phyloP scores from a whole-genome alignment of 2,113 vertebrate genomes.

The Helogale parvula region DNA sequence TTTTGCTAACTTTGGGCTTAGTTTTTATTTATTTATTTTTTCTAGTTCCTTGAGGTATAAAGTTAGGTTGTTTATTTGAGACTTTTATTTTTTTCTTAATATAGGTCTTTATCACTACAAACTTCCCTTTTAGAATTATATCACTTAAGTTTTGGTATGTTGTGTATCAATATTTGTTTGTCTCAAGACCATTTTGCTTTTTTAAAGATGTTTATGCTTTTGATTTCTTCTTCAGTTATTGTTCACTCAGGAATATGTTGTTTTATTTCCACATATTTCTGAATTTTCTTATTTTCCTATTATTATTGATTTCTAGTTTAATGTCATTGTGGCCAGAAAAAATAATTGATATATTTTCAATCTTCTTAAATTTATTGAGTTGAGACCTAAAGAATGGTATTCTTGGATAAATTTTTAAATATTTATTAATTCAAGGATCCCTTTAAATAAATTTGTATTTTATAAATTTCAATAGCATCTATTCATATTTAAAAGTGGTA shows the following conservation, averaged over 20 bases:
- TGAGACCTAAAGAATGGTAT: too few relatives aligned
- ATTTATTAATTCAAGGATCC: too few relatives aligned
- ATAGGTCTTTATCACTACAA: background rate
- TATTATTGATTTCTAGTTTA: background rate
- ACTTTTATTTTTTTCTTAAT: background rate
- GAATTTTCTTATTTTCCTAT: too few relatives aligned
- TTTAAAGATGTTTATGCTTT: background rate
- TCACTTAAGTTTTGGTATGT: background rate
- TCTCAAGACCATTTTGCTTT: background rate
- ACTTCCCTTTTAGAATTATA: background rate
- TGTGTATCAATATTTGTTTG: background rate
- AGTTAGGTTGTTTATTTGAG: background rate
- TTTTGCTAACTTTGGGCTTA: background rate
- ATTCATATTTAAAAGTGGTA: too few relatives aligned
- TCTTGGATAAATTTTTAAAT: too few relatives aligned
- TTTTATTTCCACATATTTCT: background rate
- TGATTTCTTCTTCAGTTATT: background rate
- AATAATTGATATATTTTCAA: background rate
- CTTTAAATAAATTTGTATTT: too few relatives aligned
- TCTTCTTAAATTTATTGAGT: background rate
- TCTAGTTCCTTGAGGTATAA: background rate
- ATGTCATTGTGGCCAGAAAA: background rate
- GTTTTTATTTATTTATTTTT: background rate
- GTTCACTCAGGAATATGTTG: background rate
- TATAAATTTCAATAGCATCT: too few relatives aligned